These are phyloP conservation scores for Deladenus siricidicola DNA, from an alignment of 2,888 invertebrate genomes.

Conservation along the genomic window DNA sequence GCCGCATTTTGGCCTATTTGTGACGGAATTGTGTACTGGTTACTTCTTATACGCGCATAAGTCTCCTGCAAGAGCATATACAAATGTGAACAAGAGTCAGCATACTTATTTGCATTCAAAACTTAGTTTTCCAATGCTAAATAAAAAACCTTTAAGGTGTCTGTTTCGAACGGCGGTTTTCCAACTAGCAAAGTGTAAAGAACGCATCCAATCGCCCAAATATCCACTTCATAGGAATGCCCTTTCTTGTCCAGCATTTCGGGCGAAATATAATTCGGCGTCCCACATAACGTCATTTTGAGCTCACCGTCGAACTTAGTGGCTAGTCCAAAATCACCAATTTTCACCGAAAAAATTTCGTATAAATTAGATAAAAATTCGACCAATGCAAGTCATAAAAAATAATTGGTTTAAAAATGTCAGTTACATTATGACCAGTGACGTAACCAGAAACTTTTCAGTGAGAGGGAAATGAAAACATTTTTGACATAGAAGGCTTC, in stretches of 20 bases:
- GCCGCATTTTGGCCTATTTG: constrained; percentile 38
- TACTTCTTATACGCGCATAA: constrained; percentile 84
- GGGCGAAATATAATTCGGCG: constrained; percentile 96
- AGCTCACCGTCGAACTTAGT: constrained; percentile 77
- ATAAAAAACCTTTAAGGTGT: constrained; percentile 63
- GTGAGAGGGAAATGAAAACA: too few relatives aligned
- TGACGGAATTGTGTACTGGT: constrained; percentile 66
- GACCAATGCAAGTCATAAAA: too few relatives aligned
- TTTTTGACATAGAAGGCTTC: too few relatives aligned
- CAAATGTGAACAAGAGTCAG: too few relatives aligned
- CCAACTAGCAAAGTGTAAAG: constrained; percentile 85
- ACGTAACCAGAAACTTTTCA: too few relatives aligned
- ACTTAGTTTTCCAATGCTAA: too few relatives aligned
- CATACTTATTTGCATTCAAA: too few relatives aligned
- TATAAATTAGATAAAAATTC: background rate
- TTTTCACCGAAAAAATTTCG: constrained; percentile 62
- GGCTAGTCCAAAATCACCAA: constrained; percentile 96
- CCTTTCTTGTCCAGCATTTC: constrained; percentile 93
- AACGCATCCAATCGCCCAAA: constrained; percentile 79
- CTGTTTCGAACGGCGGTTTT: constrained; percentile 95
- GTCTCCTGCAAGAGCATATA: constrained; percentile 65
- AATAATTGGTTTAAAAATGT: too few relatives aligned
- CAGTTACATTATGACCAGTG: too few relatives aligned
- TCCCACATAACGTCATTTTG: constrained; percentile 89
- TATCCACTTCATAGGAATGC: constrained; percentile 95